Percentiles rank a stretch among this genome's conserved stretches.
Conservation (phyloP, 2,888 invertebrate species). For the Magallana nippona region DNA sequence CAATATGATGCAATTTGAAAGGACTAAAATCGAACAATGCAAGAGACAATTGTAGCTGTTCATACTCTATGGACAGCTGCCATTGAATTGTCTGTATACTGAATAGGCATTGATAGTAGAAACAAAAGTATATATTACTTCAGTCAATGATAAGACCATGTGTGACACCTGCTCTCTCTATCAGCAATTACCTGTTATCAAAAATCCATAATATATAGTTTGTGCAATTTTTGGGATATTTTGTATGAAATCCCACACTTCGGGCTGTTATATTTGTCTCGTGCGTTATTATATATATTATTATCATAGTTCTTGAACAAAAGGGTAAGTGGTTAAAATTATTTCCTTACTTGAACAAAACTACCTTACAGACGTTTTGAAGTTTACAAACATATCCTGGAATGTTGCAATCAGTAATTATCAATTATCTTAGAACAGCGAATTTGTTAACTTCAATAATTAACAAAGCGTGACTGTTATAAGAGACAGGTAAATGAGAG, state of each 20-base stretch:
- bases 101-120: no score
- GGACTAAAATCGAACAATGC: no score
- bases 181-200: not conserved
- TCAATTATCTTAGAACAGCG: not conserved
- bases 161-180: constrained; percentile 1
- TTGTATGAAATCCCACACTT: no score
- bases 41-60: no score
- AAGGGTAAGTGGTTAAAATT: not conserved
- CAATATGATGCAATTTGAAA: no score
- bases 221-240: not conserved
- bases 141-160: not conserved
- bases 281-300: no score
- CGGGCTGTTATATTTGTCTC: no score
- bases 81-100: no score
- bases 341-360: no score
- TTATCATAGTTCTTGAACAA: no score
- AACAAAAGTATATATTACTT: not conserved
- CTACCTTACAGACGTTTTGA: not conserved
- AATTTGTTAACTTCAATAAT: constrained; percentile 1
- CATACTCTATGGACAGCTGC: no score
- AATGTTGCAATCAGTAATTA: constrained; percentile 6
- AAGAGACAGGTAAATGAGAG: not conserved
- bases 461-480: constrained; percentile 5
- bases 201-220: not conserved
- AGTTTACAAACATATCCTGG: constrained; percentile 12